A percentile compares a stretch with the other conserved stretches of the same genome.
These are phyloP conservation scores for Micropoecilia bifurca DNA, from an alignment of 2,797 vertebrate species.

Conservation along the genomic window DNA sequence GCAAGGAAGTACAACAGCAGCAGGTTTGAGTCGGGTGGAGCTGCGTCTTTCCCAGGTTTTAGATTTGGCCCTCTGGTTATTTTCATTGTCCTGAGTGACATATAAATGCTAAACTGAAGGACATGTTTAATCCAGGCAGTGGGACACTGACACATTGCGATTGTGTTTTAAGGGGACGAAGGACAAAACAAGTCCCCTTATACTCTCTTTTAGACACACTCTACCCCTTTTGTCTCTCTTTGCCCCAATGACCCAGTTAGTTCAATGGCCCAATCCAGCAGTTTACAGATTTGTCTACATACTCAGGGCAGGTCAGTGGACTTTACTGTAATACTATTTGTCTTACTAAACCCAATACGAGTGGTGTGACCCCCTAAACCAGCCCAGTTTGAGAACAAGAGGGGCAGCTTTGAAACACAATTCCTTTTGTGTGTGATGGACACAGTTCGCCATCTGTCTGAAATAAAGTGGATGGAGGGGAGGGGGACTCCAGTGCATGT, in stretches of 20 bases:
- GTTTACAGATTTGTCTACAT: constrained; percentile 40
- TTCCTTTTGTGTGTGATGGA: constrained; percentile 5
- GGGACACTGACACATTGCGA: constrained; percentile 5
- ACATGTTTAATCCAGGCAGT: constrained; percentile 26
- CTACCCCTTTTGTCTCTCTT: constrained; percentile 45
- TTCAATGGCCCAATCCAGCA: constrained; percentile 49
- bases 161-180: constrained; percentile 12
- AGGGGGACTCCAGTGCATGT: constrained; percentile 13
- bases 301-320: constrained; percentile 62
- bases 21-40: neutral
- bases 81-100: constrained; percentile 34
- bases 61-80: constrained; percentile 43
- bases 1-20: neutral
- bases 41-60: constrained; percentile 32
- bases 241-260: constrained; percentile 65
- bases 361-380: constrained; percentile 41
- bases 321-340: constrained; percentile 21
- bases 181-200: constrained; percentile 19
- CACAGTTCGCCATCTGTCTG: constrained; percentile 59
- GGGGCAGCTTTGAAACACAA: constrained; percentile 50
- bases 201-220: constrained; percentile 5
- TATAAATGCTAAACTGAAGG: constrained; percentile 22
- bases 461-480: neutral
- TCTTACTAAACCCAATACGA: constrained; percentile 35
- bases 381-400: constrained; percentile 46